Evolutionary conservation across 2,888 invertebrate genomes (phyloP), one percentile per base, ranked within the genome.

Genomic region (Philaethria dido): DNA sequence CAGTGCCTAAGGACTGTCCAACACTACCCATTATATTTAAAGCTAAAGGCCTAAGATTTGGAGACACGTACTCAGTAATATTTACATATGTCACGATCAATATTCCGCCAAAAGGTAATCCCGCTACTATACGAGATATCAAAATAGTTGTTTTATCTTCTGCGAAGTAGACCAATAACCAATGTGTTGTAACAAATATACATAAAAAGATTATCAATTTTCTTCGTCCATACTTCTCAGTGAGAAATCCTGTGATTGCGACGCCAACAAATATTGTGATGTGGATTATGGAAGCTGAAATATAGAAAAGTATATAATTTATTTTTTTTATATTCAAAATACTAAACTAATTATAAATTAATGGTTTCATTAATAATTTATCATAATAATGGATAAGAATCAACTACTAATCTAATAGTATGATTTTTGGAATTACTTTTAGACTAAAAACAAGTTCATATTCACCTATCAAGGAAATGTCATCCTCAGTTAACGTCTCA

Each of bases 271-370:
- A 50, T 25, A 50, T 50, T 29, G 50, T 50, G 14, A 50, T n/a
- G 48, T 74, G 71, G 14, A 72, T 69, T 18, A 63, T 63, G 13
- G 74, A 72, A 9, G 72, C 73, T 74, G 66, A 52, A 72, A 74
- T 33, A 33, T 33, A 8, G 8, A 33, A 9, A 33, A 33, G 8
- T 71, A 0, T 73, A 25, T 4, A 5, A 25, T 25, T 4, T 25
- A 25, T 25, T 25, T 25, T 25, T 25, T 25, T 4, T 25, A 5
- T 25, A 25, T 5, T 5, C 3, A 25, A 25, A 25, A 5, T 25
- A 25, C 25, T 25, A 4, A 4, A 2, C 2, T 25, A 4, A 25
- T 25, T 25, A 25, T 25, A 4, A 25, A 25, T 4, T 25, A 25
- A 4, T 25, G 5, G 2, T 25, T 25, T 2, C 2, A 25, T 25